Conservation (phyloP, 2,113 vertebrate genomes). For the Chaenocephalus aceratus region DNA sequence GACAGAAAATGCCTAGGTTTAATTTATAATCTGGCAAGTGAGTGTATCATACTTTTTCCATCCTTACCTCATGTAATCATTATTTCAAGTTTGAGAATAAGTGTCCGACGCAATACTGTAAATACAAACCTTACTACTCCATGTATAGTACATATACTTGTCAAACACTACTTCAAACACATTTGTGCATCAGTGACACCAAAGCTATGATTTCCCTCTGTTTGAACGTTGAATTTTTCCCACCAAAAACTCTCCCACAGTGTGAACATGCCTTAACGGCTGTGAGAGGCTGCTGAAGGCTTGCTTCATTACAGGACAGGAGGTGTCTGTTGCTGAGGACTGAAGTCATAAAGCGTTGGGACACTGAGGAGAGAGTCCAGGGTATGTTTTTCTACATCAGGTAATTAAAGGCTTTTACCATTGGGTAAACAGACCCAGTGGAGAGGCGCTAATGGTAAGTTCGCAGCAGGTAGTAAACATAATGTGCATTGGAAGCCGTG, state of each 20-base stretch:
- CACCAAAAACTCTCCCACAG: conserved; percentile 27
- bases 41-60: not conserved
- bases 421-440: conserved; percentile 30
- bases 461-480: conserved; percentile 29
- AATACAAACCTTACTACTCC: not conserved
- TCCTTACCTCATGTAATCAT: too few species aligned
- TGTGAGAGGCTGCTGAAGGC: conserved; percentile 25
- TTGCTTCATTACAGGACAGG: conserved; percentile 70
- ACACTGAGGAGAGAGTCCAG: conserved; percentile 37
- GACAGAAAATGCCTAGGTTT: not conserved
- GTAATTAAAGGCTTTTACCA: conserved; percentile 72
- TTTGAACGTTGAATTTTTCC: conserved; percentile 15
- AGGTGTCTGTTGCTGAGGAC: conserved; percentile 30
- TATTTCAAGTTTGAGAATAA: not conserved
- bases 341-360: conserved; percentile 37
- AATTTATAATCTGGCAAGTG: not conserved
- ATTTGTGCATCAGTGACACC: not conserved
- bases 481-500: conserved; percentile 50
- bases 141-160: not conserved
- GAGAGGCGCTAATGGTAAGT: conserved; percentile 24
- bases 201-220: not conserved
- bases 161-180: not conserved
- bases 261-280: conserved; percentile 49
- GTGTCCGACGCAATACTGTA: too few species aligned
- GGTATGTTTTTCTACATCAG: conserved; percentile 42